Conservation (phyloP, 1,140 invertebrate species). For the Venustaconcha ellipsiformis region DNA sequence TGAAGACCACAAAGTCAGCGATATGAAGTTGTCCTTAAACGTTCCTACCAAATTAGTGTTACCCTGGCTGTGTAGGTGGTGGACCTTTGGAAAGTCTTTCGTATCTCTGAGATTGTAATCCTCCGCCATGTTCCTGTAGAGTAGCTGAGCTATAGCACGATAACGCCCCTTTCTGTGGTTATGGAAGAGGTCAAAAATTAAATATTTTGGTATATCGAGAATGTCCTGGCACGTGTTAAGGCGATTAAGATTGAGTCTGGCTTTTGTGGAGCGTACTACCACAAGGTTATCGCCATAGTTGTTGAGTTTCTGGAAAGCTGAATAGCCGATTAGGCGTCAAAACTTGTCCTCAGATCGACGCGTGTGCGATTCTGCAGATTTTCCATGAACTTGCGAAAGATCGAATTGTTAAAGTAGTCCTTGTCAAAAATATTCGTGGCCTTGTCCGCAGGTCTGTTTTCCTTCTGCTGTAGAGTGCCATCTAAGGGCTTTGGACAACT, state of each 20-base stretch:
- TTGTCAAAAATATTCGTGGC: neutral
- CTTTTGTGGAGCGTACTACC: conserved; percentile 40
- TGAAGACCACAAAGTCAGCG: conserved; percentile 41
- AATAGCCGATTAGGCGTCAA: conserved; percentile 31
- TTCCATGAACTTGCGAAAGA: no score
- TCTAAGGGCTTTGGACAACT: neutral
- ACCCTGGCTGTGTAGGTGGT: conserved; percentile 7
- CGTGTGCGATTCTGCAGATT: no score
- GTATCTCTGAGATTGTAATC: conserved; percentile 34
- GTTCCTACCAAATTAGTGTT: conserved; percentile 27
- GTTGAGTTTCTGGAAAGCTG: conserved; percentile 58
- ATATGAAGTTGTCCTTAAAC: conserved; percentile 33
- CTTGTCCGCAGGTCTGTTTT: neutral
- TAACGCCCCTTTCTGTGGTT: conserved; percentile 51
- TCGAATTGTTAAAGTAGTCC: no score
- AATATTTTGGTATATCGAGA: conserved; percentile 45
- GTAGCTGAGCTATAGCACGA: conserved; percentile 45
- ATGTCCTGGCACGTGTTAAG: conserved; percentile 39
- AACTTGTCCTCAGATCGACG: no score
- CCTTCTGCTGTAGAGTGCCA: neutral
- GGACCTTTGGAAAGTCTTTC: conserved; percentile 14
- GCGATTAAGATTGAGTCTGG: conserved; percentile 39
- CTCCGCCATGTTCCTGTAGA: conserved; percentile 42
- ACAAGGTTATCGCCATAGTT: conserved; percentile 58
- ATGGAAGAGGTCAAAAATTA: conserved; percentile 61